Evolutionary conservation across 2,113 vertebrate species (phyloP), one percentile per base, ranked within the genome.

Genomic region (Chloroceryle aenea): DNA sequence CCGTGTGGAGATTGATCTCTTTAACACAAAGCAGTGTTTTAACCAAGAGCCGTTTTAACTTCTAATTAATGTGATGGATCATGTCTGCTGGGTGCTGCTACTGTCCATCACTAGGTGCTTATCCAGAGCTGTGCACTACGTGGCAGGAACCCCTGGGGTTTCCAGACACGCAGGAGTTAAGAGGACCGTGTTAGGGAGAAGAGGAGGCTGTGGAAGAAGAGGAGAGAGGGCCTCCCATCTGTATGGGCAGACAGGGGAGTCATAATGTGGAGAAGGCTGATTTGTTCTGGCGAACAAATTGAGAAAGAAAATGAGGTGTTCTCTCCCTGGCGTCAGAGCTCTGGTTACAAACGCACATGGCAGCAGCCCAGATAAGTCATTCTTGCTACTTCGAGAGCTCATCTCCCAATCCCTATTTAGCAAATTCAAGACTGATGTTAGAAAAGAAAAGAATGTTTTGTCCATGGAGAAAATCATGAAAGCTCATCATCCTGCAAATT

Each of bases 101-200:
- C n/a, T 78, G 32, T 25, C 43, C 34, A 5, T 59, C 22, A 23
- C 48, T 29, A 52, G 26, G 32, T 3, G 11, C 11, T 67, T 38
- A 12, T 63, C 26, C 7, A 13, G 55, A 89, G 48, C 20, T 0
- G 0, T 16, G 29, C 23, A 4, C n/a, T 66, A 9, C 43, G 25
- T 27, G 21, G 53, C n/a, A 69, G 36, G 36, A 67, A 48, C 5
- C 22, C 23, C 7, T 59, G 38, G 26, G 40, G 58, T 77, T 91
- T 90, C 50, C 36, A 84, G 32, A 26, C 16, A 27, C 9, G n/a
- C 36, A 72, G 15, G 25, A 76, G 13, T 58, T 76, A 84, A 64
- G 45, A 83, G 18, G 25, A 62, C 9, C 2, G 0, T 27, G 12
- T 18, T 40, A 34, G 17, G 42, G 18, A 56, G 66, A 45, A 74